These are phyloP conservation scores for Sphyrna mokarran DNA, from an alignment of 2,113 vertebrate species.

Conservation along the genomic window DNA sequence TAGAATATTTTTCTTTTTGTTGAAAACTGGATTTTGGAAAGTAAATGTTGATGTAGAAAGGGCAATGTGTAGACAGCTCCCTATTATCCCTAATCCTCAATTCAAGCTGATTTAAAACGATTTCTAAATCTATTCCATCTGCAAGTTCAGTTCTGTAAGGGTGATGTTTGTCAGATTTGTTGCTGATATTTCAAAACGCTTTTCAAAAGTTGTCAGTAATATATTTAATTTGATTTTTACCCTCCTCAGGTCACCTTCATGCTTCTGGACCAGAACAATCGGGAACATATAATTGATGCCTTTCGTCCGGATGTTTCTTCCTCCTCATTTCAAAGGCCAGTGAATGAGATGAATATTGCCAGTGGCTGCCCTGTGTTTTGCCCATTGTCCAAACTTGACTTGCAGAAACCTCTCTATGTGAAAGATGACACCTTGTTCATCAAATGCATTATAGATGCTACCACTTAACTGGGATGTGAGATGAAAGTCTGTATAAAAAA, in stretches of 20 bases:
- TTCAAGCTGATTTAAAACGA: not conserved
- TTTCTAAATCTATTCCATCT: not conserved
- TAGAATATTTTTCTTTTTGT: not conserved
- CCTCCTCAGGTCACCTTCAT: constrained; percentile 65
- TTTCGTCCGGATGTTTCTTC: constrained; percentile 62
- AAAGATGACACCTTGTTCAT: constrained; percentile 70
- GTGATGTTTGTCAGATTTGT: not conserved
- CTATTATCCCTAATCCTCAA: not conserved
- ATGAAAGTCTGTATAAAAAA: not conserved
- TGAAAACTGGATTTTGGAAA: not conserved
- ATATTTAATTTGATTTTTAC: not conserved
- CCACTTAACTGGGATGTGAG: not conserved
- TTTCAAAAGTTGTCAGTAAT: fast-evolving
- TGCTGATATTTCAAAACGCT: not conserved
- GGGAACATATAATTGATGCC: constrained; percentile 59
- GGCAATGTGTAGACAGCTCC: too few relatives aligned
- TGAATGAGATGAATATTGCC: constrained; percentile 64
- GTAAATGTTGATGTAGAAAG: not conserved
- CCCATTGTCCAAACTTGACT: constrained; percentile 58
- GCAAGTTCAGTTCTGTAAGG: too few relatives aligned
- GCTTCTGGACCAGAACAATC: constrained; percentile 66
- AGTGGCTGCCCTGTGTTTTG: constrained; percentile 68
- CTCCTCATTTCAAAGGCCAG: constrained; percentile 62
- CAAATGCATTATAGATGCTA: constrained; percentile 62
- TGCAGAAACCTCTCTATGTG: constrained; percentile 55